Evolutionary conservation across 2,888 invertebrate species (phyloP).

Genomic region (Allygus modestus): DNA sequence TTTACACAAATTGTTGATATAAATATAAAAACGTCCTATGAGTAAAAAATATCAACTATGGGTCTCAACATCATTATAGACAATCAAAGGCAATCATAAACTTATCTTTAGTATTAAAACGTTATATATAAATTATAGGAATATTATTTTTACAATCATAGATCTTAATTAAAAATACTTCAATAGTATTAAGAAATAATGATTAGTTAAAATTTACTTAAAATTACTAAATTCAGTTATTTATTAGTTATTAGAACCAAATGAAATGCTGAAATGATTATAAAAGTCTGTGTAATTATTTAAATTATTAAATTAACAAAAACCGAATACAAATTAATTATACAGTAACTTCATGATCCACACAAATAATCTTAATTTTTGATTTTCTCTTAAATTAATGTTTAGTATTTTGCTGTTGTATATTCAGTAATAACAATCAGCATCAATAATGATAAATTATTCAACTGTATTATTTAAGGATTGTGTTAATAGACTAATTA

Average conservation of each 20-base stretch:
- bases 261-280: no score
- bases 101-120: conserved; percentile 23
- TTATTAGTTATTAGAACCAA: conserved; percentile 10
- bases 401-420: neutral
- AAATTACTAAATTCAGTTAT: neutral
- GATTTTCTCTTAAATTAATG: neutral
- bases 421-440: no score
- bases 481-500: no score
- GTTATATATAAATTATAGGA: conserved; percentile 41
- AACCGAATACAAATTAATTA: neutral
- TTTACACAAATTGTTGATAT: conserved; percentile 46
- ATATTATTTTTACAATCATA: conserved; percentile 33
- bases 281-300: neutral
- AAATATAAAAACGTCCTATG: conserved; percentile 55
- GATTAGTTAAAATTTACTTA: neutral
- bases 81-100: conserved; percentile 50
- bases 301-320: neutral
- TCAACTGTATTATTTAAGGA: no score
- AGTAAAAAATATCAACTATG: conserved; percentile 56
- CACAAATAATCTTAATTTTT: no score
- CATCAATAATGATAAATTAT: no score
- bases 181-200: neutral
- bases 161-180: neutral
- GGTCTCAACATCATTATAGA: conserved; percentile 38
- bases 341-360: no score